phyloP scores from a whole-genome alignment of 2,888 invertebrate genomes.

The Bursaphelenchus okinawaensis region DNA sequence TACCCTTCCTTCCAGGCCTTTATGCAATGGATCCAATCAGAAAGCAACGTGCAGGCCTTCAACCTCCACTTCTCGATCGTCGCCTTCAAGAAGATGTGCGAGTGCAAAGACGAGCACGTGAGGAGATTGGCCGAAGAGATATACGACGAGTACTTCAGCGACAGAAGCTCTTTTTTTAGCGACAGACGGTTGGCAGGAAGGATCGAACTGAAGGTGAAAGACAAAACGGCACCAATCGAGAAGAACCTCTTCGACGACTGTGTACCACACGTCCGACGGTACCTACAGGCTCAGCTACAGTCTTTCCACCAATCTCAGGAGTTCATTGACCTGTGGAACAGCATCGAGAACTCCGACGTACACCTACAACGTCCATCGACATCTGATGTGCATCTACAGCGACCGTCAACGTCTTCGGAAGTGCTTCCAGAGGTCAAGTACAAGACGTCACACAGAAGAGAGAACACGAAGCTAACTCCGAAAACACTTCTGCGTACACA shows the following conservation, averaged over 20 bases:
- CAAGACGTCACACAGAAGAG: not conserved
- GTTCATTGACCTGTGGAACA: conserved; percentile 48
- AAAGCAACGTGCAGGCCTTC: conserved; percentile 36
- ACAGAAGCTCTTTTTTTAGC: conserved; percentile 34
- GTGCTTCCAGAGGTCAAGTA: too few species aligned
- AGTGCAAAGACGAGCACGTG: conserved; percentile 31
- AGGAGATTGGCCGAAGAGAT: conserved; percentile 40
- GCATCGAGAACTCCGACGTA: not conserved
- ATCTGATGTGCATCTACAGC: not conserved
- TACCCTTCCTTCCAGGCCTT: conserved; percentile 22
- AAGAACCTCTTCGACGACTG: conserved; percentile 23
- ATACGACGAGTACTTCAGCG: conserved; percentile 36
- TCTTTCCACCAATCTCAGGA: conserved; percentile 43
- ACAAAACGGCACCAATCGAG: not conserved
- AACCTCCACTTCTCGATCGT: conserved; percentile 45
- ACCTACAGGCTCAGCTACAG: conserved; percentile 40
- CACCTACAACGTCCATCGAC: conserved; percentile 12
- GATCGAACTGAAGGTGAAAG: conserved; percentile 22
- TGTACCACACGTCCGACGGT: conserved; percentile 23
- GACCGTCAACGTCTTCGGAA: not conserved
- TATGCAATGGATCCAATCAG: conserved; percentile 26
- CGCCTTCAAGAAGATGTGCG: conserved; percentile 41
- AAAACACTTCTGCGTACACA: conserved; percentile 36
- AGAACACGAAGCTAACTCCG: conserved; percentile 28
- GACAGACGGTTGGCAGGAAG: conserved; percentile 27